A percentile compares a stretch with the other conserved stretches of the same genome.
Conservation (phyloP, 2,888 invertebrate genomes). For the Drosophila fungiperda region DNA sequence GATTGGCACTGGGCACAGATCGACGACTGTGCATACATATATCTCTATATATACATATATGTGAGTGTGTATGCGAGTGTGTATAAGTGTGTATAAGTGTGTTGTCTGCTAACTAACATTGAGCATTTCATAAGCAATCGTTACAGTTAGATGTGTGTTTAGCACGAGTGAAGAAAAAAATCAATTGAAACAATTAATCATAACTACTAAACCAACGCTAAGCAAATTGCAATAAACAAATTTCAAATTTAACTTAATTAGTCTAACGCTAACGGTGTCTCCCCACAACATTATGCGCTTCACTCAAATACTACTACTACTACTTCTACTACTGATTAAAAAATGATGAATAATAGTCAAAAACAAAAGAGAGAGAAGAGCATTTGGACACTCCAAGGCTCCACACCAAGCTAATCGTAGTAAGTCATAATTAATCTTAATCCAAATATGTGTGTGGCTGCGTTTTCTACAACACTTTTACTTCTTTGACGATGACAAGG, state of each 20-base stretch:
- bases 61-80: slow-evolving; percentile 11
- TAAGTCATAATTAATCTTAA: slow-evolving; percentile 66
- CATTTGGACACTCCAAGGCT: slow-evolving; percentile 28
- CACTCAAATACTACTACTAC: slow-evolving; percentile 67
- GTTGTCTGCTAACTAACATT: slow-evolving; percentile 56
- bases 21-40: slow-evolving; percentile 24
- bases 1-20: slow-evolving; percentile 67
- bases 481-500: slow-evolving; percentile 69
- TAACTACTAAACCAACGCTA: slow-evolving; percentile 70
- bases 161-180: slow-evolving; percentile 9
- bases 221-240: slow-evolving; percentile 69
- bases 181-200: slow-evolving; percentile 56
- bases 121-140: slow-evolving; percentile 68
- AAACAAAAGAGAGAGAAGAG: slow-evolving; percentile 68
- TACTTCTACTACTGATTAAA: slow-evolving; percentile 52
- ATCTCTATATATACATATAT: not conserved
- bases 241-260: slow-evolving; percentile 71
- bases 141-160: slow-evolving; percentile 37
- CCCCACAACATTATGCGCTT: slow-evolving; percentile 55
- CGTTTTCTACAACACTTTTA: slow-evolving; percentile 51
- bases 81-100: not conserved
- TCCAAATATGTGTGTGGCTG: slow-evolving; percentile 38
- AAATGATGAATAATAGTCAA: slow-evolving; percentile 53
- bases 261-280: slow-evolving; percentile 67
- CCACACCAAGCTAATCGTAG: slow-evolving; percentile 47